A percentile compares a stretch with the other conserved stretches of the same genome.
phyloP scores from a whole-genome alignment of 2,113 vertebrate genomes.

The Phaethon lepturus region DNA sequence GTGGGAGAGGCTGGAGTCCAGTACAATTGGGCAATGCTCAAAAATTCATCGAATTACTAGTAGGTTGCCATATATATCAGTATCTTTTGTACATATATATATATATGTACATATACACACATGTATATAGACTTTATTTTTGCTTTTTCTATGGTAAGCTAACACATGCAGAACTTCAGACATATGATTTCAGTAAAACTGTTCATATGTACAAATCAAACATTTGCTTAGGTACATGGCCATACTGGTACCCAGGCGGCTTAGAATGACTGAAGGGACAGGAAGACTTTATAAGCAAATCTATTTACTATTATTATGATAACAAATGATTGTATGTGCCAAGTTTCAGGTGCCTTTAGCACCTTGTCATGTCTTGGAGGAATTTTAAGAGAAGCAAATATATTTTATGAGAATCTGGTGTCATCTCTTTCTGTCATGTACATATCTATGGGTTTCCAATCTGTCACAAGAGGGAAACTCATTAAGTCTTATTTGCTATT shows the following conservation, averaged over 20 bases:
- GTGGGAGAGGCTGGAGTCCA: not conserved
- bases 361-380: not conserved
- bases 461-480: not conserved
- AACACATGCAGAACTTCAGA: not conserved
- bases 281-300: not conserved
- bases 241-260: not conserved
- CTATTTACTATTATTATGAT: not conserved
- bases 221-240: not conserved
- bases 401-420: not conserved
- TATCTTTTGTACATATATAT: not conserved
- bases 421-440: not conserved
- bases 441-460: not conserved
- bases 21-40: not conserved
- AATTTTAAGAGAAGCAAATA: not conserved
- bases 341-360: not conserved
- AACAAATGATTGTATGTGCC: not conserved
- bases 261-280: not conserved
- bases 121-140: not conserved
- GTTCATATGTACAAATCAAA: not conserved
- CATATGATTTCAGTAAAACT: not conserved
- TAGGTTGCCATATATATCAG: not conserved
- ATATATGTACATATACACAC: rapidly evolving
- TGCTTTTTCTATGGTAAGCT: not conserved
- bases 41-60: not conserved
- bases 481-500: not conserved